These are phyloP conservation scores for Drosophila pseudotalamancana DNA, from an alignment of 2,888 invertebrate genomes.

Conservation along the genomic window DNA sequence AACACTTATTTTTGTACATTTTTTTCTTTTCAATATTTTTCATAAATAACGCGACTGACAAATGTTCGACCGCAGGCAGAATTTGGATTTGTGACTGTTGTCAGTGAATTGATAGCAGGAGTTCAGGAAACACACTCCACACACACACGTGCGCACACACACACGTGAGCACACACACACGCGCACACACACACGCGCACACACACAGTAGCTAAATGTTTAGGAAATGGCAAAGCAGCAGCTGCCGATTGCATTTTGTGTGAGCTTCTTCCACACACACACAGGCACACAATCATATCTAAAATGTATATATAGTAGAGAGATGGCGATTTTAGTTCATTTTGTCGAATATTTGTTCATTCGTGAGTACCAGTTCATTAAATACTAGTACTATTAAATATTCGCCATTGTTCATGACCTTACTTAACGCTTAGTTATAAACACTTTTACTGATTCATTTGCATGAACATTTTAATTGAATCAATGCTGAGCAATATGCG, in stretches of 20 bases:
- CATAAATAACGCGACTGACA: slow-evolving; percentile 24
- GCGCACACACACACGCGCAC: slow-evolving; percentile 7
- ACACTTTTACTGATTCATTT: too few species aligned
- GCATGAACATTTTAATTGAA: too few species aligned
- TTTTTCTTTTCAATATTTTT: not conserved
- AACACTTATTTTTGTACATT: not conserved
- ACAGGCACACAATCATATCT: slow-evolving; percentile 1
- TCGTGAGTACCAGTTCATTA: too few species aligned
- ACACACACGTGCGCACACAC: slow-evolving; percentile 1
- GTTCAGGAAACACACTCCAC: slow-evolving; percentile 24
- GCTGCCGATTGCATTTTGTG: slow-evolving; percentile 66
- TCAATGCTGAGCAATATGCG: too few species aligned
- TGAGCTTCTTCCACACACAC: slow-evolving; percentile 27
- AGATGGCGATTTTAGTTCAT: too few species aligned
- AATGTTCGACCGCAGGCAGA: slow-evolving; percentile 18
- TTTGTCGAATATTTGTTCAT: too few species aligned
- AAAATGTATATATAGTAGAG: too few species aligned
- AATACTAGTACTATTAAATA: too few species aligned
- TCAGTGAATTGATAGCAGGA: slow-evolving; percentile 64
- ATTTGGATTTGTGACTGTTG: slow-evolving; percentile 24
- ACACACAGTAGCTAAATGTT: slow-evolving; percentile 61
- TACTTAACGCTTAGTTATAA: too few species aligned
- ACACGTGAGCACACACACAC: slow-evolving; percentile 2
- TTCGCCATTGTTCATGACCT: too few species aligned
- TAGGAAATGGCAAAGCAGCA: slow-evolving; percentile 74